These are phyloP conservation scores for Cyrtonyx montezumae DNA, from an alignment of 2,113 vertebrate species.

Conservation along the genomic window DNA sequence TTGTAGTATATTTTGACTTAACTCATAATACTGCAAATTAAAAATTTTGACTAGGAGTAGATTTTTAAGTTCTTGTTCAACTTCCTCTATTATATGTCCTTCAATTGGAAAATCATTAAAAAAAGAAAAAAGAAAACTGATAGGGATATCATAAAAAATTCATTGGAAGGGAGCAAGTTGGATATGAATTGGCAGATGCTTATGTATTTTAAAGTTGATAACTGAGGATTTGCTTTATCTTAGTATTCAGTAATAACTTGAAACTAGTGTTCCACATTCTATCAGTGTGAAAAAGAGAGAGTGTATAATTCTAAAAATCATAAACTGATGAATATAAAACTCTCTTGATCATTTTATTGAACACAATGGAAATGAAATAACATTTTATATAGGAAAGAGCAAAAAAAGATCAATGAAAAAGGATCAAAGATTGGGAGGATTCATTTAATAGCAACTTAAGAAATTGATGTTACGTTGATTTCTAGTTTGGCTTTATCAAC, in stretches of 20 bases:
- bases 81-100: neutral
- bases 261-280: neutral
- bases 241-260: neutral
- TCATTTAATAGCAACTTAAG: neutral
- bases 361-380: neutral
- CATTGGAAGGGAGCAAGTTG: neutral
- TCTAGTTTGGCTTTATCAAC: neutral
- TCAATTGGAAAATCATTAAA: neutral
- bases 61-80: neutral
- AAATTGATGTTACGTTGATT: neutral
- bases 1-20: neutral
- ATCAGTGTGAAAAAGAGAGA: neutral
- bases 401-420: neutral
- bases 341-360: neutral
- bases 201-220: neutral
- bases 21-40: neutral
- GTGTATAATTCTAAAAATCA: neutral
- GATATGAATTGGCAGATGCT: neutral
- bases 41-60: neutral
- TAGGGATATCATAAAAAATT: neutral
- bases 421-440: neutral
- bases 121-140: neutral
- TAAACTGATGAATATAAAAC: neutral
- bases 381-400: neutral
- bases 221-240: neutral